phyloP scores from a whole-genome alignment of 2,888 invertebrate species.

The Dione vanillae region DNA sequence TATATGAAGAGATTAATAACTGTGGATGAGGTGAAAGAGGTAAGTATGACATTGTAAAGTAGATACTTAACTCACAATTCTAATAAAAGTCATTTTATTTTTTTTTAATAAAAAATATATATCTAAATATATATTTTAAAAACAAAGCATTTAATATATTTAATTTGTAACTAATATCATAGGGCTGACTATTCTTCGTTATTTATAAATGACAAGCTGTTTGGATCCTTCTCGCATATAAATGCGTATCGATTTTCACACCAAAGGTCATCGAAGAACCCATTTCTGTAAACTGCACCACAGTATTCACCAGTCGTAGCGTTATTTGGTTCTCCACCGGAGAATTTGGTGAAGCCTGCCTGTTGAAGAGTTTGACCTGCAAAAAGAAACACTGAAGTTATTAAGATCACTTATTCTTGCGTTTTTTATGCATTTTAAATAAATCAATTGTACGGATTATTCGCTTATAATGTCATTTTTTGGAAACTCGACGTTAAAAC shows the following conservation, averaged over 20 bases:
- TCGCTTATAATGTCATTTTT: no score
- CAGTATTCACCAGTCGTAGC: conserved; percentile 56
- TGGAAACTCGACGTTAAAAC: no score
- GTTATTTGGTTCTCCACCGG: conserved; percentile 56
- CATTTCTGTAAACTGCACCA: conserved; percentile 55
- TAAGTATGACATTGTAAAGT: no score
- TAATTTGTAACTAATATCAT: not conserved
- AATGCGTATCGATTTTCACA: conserved; percentile 53
- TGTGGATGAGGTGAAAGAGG: no score
- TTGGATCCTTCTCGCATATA: conserved; percentile 56
- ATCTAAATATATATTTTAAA: no score
- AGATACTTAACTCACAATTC: no score
- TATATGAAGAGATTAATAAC: no score
- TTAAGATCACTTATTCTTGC: no score
- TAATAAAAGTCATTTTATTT: no score
- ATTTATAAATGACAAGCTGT: conserved; percentile 48
- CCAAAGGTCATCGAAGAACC: conserved; percentile 55
- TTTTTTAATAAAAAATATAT: no score
- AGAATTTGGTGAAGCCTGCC: conserved; percentile 60
- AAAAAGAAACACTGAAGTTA: not conserved
- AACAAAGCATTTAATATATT: not conserved
- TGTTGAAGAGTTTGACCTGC: conserved; percentile 57
- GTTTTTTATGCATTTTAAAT: no score
- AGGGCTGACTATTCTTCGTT: not conserved
- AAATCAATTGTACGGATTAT: no score